Evolutionary conservation across 2,888 invertebrate genomes (phyloP), one percentile per base, ranked within the genome.

Genomic region (Diabrotica balteata): DNA sequence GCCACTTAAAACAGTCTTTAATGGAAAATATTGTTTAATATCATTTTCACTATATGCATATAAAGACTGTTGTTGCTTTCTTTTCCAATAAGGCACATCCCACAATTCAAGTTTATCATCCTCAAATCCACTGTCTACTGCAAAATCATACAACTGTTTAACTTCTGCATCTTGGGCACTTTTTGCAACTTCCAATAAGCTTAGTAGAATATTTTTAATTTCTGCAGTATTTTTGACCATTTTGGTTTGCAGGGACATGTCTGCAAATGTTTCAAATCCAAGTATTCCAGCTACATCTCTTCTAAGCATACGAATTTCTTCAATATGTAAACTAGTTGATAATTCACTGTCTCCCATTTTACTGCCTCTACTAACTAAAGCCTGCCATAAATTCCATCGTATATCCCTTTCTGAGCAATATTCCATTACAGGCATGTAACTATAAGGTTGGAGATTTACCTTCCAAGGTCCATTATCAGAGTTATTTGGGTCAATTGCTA

Each of bases 231-330:
- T 91, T 8, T 91, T 93, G 7, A 96, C 95, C 95, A 97, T 92
- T 87, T 96, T 97, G 0, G 95, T 96, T 85, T 93, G 91, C 94
- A 97, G 94, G 49, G 94, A 94, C 91, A 97, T 91, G 50, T 95
- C 91, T 0, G 90, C 91, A 83, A 86, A 97, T 63, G 88, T 90
- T 70, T 91, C 87, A 81, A 90, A 97, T 0, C 97, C 96, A 8
- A 97, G 84, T 10, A 91, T 77, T 72, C 90, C 86, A 0, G 96
- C 96, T 78, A 93, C 90, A 50, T 91, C 89, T 53, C 85, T 84
- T 73, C 94, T 88, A 50, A 89, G 80, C 55, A 81, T 85, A 49
- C 96, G 87, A 62, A 97, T 93, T 79, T 92, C 90, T 81, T 96
- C 94, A 66, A 97, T 83, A 79, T 91, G 85, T 0, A 89, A 85